Evolutionary conservation across 1,140 invertebrate species (phyloP), one percentile per base, ranked within the genome.

Genomic region (Cyclina sinensis): DNA sequence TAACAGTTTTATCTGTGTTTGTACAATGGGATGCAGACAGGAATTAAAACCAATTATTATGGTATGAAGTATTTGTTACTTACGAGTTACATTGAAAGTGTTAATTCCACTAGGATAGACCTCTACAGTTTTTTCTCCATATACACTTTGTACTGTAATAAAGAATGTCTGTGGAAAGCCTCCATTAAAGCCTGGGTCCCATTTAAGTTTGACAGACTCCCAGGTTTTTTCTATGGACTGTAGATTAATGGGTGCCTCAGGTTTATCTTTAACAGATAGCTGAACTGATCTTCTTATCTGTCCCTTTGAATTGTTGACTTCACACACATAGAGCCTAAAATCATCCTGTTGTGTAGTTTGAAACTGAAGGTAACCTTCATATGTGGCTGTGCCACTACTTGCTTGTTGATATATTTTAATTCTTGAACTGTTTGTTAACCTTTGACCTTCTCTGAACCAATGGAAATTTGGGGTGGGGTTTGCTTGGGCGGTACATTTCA

Each of bases 121-220:
- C 43, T 90, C 79, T 2, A 90, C 51, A 7, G 27, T 74, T 16
- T 80, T 78, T 27, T 74, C 68, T 14, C 87, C 79, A 46, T 83
- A 51, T 0, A 83, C 83, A 16, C 30, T 73, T 35, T 65, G 76
- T 30, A 65, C 76, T 0, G 43, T 24, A 4, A 94, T 65, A 70
- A 86, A 89, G 86, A 94, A 94, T 16, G 54, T 79, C 84, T 94
- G 93, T 21, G 59, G n/a, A 14, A 81, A 91, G 0, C 94, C 94
- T 27, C 94, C 94, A 85, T 94, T 83, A 59, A 94, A 94, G 0
- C 94, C 94, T 27, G 89, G 70, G 0, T 65, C 76, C 94, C 94
- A 94, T 21, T 79, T 30, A 35, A 94, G 74, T n/a, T 86, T 48
- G 32, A 92, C 92, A 12, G 92, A 93, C 39, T 94, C 92, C 93